Conservation (phyloP, 2,113 vertebrate species). For the Thryonomys swinderianus region DNA sequence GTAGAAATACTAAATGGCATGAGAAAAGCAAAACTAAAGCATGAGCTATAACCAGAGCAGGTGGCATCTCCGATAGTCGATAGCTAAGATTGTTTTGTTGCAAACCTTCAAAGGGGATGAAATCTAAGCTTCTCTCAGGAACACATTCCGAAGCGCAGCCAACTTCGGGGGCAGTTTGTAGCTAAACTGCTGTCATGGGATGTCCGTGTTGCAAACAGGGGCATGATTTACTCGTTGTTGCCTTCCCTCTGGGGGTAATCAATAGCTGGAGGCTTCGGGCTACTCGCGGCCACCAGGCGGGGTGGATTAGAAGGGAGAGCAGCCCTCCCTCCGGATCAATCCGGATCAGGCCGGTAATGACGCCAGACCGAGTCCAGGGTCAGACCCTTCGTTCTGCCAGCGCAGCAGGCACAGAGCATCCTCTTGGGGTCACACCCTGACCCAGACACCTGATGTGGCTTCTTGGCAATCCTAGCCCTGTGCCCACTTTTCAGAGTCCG, state of each 20-base stretch:
- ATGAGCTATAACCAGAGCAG: not conserved
- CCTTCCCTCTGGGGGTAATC: not conserved
- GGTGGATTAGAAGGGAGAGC: not conserved
- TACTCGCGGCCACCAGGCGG: not conserved
- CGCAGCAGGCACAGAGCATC: no score
- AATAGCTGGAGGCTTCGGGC: not conserved
- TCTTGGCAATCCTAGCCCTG: not conserved
- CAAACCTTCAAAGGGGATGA: slow-evolving; percentile 7
- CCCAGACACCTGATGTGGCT: not conserved
- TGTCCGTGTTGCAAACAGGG: not conserved
- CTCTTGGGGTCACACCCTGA: not conserved
- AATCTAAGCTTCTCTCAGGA: slow-evolving; percentile 9
- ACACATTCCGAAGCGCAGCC: not conserved
- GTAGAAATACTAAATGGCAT: not conserved
- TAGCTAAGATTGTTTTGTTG: not conserved
- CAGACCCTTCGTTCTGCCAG: not conserved
- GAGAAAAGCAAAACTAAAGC: slow-evolving; percentile 19
- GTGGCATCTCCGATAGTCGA: not conserved
- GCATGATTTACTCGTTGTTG: not conserved
- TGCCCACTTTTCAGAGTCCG: not conserved
- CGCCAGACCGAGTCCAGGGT: not conserved
- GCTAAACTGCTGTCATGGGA: not conserved
- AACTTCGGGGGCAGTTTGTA: not conserved
- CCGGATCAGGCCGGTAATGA: not conserved
- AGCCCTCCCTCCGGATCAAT: not conserved